These are phyloP conservation scores for Leptinotarsa tumamoca DNA, from an alignment of 2,888 invertebrate species.

Conservation along the genomic window DNA sequence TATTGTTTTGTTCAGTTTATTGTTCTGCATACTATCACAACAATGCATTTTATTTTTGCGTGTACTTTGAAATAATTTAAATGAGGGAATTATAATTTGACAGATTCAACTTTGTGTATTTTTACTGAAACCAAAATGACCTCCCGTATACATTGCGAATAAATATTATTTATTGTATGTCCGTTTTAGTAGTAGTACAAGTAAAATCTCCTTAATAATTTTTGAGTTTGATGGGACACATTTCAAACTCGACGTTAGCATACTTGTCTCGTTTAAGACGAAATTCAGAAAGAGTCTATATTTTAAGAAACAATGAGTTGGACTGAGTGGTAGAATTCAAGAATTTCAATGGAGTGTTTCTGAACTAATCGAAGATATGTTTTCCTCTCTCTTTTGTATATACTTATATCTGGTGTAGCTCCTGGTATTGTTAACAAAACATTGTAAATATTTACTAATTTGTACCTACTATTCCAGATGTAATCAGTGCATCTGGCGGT, in stretches of 20 bases:
- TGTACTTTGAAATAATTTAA: too few species aligned
- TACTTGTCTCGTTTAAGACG: background rate
- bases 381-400: constrained; percentile 26
- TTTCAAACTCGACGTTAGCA: background rate
- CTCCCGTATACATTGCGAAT: too few species aligned
- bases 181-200: too few species aligned
- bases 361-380: background rate
- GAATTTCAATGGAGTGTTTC: background rate
- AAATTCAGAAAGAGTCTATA: background rate
- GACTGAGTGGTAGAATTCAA: background rate
- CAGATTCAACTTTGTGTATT: too few species aligned
- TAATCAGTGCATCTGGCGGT: constrained; percentile 91
- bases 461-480: constrained; percentile 76
- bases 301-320: too few species aligned
- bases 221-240: background rate
- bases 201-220: too few species aligned
- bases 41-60: background rate
- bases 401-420: constrained; percentile 33
- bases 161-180: too few species aligned
- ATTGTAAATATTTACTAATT: constrained; percentile 50
- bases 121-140: too few species aligned
- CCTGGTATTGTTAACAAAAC: constrained; percentile 34
- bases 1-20: background rate
- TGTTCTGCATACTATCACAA: background rate
- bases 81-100: too few species aligned